Evolutionary conservation across 2,797 vertebrate species (phyloP).

Genomic region (Pogoniulus pusillus): DNA sequence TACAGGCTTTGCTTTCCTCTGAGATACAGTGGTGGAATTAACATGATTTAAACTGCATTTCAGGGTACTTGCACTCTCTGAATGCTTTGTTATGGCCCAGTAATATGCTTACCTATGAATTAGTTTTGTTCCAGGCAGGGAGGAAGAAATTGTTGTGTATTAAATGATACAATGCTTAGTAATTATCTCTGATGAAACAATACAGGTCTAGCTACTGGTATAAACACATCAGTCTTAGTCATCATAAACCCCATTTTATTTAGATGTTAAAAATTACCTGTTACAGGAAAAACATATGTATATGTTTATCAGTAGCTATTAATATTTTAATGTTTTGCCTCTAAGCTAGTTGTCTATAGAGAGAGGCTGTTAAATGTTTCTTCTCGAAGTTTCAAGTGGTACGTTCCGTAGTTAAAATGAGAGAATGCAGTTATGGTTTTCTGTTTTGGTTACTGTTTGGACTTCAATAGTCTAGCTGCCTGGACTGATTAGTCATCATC

Average conservation of each 20-base stretch:
- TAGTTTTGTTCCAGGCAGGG: neutral
- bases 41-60: neutral
- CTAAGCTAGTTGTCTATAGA: neutral
- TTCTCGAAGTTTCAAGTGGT: neutral
- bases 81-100: neutral
- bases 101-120: conserved; percentile 11
- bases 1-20: neutral
- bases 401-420: neutral
- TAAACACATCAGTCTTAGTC: neutral
- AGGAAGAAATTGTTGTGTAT: neutral
- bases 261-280: neutral
- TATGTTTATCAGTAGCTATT: neutral
- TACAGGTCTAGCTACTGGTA: neutral
- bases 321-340: neutral
- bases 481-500: neutral
- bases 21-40: neutral
- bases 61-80: neutral
- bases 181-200: neutral
- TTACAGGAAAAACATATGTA: neutral
- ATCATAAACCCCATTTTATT: neutral
- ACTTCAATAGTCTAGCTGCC: neutral
- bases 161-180: neutral
- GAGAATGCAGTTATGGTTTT: neutral
- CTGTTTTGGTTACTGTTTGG: too few relatives aligned
- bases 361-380: neutral